Base-by-base conservation (phyloP, 2,888 invertebrate genomes). In the Diloba caeruleocephala region DNA sequence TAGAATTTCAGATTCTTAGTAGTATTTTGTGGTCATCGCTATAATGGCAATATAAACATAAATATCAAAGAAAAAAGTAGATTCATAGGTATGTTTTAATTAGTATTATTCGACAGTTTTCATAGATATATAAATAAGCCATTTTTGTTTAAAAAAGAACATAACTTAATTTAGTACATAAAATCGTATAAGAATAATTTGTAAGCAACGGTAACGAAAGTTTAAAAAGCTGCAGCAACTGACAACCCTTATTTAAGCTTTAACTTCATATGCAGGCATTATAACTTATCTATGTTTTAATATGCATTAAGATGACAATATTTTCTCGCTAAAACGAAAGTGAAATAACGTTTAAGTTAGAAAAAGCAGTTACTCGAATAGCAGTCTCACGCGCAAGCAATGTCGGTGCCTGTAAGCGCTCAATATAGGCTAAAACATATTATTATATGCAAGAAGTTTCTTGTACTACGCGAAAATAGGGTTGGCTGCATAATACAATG, bases 361-460 rank as follows among this genome's bases (percentile, higher is more conserved):
- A 53, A 66, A 75, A 65, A 60, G 54, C 72, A 29, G 75, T 63
- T 59, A 59, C 21, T 38, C 44, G 53, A 64, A 50, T 61, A 71
- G 62, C 73, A 59, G 68, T 65, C 71, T 64, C 81, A 55, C 38
- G 81, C 79, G 78, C 79, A 79, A 55, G 61, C 73, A 76, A 38
- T 48, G 70, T 45, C 61, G 46, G 75, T 80, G 85, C 84, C 82
- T 85, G 83, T 85, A 85, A 87, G 88, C 88, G 88, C 88, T 89
- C 90, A 85, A 92, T 93, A 92, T 92, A 93, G 90, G 89, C 88
- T 92, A 93, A 92, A 92, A 90, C 90, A 92, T 92, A 92, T 92
- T 92, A 93, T 93, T 93, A 92, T 93, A 92, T 92, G 93, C 93
- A 90, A 91, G 92, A 91, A 88, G 92, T 92, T 21, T 92, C 93